Percentiles rank a stretch among this genome's conserved stretches.
These are phyloP conservation scores for Apis laboriosa DNA, from an alignment of 1,140 invertebrate species.

Conservation along the genomic window DNA sequence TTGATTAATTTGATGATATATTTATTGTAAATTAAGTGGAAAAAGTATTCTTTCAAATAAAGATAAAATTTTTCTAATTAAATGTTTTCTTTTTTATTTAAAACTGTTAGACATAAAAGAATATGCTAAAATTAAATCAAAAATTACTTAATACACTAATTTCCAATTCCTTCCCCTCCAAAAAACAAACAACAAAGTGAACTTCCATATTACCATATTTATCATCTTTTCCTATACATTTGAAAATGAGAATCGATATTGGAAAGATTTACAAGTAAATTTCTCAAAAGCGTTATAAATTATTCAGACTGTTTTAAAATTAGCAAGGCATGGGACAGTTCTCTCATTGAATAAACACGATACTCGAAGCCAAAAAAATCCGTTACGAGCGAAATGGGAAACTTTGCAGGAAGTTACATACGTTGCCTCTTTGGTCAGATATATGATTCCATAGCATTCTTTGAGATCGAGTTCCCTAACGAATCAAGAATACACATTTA, in stretches of 20 bases:
- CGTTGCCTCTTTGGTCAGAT: not conserved
- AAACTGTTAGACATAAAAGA: too few relatives aligned
- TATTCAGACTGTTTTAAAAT: not conserved
- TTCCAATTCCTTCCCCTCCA: too few relatives aligned
- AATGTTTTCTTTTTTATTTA: too few relatives aligned
- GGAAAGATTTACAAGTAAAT: not conserved
- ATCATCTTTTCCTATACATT: too few relatives aligned
- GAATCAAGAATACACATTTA: not conserved
- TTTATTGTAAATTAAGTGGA: too few relatives aligned
- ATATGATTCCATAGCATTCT: not conserved
- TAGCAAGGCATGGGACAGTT: too few relatives aligned
- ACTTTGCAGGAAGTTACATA: conserved; percentile 4
- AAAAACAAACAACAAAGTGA: not conserved
- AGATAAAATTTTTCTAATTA: too few relatives aligned
- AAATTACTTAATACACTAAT: too few relatives aligned
- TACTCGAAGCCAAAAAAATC: not conserved
- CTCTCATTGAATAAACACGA: not conserved
- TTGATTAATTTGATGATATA: too few relatives aligned
- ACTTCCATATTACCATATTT: too few relatives aligned
- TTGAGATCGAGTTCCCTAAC: not conserved
- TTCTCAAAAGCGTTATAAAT: not conserved
- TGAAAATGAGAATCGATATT: not conserved
- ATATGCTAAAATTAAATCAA: too few relatives aligned
- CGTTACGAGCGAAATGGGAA: not conserved
- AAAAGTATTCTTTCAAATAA: too few relatives aligned